A percentile compares a stretch with the other conserved stretches of the same genome.
phyloP scores from a whole-genome alignment of 2,888 invertebrate species.

The Eupithecia dodoneata region DNA sequence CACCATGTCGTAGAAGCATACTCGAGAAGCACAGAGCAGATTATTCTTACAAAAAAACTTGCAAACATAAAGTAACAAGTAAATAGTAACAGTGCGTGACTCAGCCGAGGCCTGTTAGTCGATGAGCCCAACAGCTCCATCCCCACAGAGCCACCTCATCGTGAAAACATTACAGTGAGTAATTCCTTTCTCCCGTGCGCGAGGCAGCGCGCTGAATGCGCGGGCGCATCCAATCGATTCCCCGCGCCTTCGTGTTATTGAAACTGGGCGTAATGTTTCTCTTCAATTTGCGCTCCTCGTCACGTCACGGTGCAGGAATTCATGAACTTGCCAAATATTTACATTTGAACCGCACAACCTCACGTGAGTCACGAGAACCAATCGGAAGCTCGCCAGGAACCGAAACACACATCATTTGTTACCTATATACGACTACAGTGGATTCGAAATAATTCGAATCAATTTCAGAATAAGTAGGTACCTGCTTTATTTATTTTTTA shows the following conservation, averaged over 20 bases:
- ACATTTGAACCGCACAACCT: neutral
- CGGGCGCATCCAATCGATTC: constrained; percentile 6
- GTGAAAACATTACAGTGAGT: neutral
- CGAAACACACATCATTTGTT: neutral
- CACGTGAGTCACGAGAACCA: neutral
- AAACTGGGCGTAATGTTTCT: neutral
- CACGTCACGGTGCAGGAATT: constrained; percentile 1
- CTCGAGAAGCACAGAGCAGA: neutral
- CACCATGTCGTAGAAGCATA: neutral
- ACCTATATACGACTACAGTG: neutral
- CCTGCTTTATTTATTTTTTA: too few species aligned
- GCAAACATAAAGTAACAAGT: neutral
- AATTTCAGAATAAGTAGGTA: neutral
- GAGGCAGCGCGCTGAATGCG: neutral
- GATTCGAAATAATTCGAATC: neutral
- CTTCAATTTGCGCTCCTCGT: neutral
- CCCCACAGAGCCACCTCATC: neutral
- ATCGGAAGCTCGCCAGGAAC: neutral
- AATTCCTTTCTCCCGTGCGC: neutral
- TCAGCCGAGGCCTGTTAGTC: neutral
- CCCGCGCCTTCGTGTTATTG: neutral
- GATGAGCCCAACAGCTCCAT: neutral
- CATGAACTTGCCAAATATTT: neutral
- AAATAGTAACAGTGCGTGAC: neutral
- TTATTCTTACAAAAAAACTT: neutral